Evolutionary conservation across 1,140 invertebrate species (phyloP).

Genomic region (Artemia franciscana): DNA sequence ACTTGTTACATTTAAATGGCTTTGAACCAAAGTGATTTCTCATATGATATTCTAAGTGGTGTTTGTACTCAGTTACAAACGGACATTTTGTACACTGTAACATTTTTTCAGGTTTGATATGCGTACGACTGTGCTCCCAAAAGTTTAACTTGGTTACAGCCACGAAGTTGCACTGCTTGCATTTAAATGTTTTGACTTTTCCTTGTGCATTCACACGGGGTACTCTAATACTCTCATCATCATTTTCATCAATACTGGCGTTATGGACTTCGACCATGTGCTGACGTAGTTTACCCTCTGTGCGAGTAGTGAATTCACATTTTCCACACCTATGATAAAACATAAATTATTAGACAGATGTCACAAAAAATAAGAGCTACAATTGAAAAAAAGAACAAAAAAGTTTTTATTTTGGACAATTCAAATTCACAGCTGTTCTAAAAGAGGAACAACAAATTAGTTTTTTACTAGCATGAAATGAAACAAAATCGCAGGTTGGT

Average conservation of each 20-base stretch:
- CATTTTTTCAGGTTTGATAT: slow-evolving; percentile 81
- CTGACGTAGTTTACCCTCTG: slow-evolving; percentile 29
- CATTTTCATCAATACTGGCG: slow-evolving; percentile 25
- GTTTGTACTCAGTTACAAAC: slow-evolving; percentile 96
- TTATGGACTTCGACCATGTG: slow-evolving; percentile 27
- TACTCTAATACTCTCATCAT: slow-evolving; percentile 35
- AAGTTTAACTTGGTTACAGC: slow-evolving; percentile 70
- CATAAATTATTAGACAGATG: too few species aligned
- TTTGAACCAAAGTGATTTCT: slow-evolving; percentile 86
- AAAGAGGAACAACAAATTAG: too few species aligned
- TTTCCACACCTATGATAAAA: slow-evolving; percentile 20
- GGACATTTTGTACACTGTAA: slow-evolving; percentile 74
- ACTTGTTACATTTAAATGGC: slow-evolving; percentile 84
- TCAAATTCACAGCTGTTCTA: too few species aligned
- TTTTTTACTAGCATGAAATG: too few species aligned
- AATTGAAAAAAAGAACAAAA: too few species aligned
- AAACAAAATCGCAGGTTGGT: too few species aligned
- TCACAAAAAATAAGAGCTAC: too few species aligned
- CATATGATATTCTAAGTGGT: slow-evolving; percentile 92
- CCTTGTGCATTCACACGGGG: slow-evolving; percentile 54
- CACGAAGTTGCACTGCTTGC: slow-evolving; percentile 71
- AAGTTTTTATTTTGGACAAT: too few species aligned
- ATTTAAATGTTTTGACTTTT: slow-evolving; percentile 57
- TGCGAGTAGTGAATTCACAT: slow-evolving; percentile 32
- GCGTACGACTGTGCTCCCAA: slow-evolving; percentile 69